These are phyloP conservation scores for Trilocha varians DNA, from an alignment of 2,888 invertebrate genomes.

Conservation along the genomic window DNA sequence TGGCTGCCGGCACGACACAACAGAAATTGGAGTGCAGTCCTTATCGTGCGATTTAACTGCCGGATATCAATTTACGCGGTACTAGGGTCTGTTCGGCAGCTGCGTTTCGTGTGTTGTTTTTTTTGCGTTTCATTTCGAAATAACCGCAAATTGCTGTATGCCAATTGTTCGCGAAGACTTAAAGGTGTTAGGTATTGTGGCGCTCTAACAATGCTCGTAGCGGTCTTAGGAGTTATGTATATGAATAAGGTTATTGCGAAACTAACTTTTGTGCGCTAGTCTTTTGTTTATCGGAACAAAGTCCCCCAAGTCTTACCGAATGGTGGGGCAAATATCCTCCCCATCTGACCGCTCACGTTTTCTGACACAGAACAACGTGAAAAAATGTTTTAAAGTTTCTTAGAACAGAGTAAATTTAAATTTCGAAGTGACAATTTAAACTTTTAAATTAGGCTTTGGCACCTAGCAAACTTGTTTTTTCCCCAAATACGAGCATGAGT, in stretches of 20 bases:
- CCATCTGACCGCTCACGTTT: too few species aligned
- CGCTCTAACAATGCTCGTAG: background rate
- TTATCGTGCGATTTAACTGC: constrained; percentile 31
- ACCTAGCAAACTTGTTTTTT: background rate
- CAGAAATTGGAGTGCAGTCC: constrained; percentile 51
- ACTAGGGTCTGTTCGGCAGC: background rate
- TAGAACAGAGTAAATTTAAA: too few species aligned
- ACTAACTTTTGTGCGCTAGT: background rate
- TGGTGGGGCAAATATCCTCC: too few species aligned
- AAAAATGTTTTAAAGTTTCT: too few species aligned
- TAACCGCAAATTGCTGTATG: background rate
- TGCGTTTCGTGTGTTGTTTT: too few species aligned
- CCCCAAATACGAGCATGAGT: background rate
- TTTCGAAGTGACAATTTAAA: too few species aligned
- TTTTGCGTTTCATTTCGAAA: too few species aligned
- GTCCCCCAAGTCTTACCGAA: too few species aligned
- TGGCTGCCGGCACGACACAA: constrained; percentile 21
- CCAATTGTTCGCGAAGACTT: background rate
- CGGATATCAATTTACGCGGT: constrained; percentile 19
- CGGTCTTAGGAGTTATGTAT: background rate
- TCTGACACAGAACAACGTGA: too few species aligned
- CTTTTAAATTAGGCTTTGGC: too few species aligned
- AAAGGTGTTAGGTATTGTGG: constrained; percentile 2
- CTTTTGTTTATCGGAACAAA: too few species aligned
- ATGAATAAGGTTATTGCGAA: background rate